Evolutionary conservation across 2,797 vertebrate genomes (phyloP), one percentile per base, ranked within the genome.

Genomic region (Leptoclinus maculatus): DNA sequence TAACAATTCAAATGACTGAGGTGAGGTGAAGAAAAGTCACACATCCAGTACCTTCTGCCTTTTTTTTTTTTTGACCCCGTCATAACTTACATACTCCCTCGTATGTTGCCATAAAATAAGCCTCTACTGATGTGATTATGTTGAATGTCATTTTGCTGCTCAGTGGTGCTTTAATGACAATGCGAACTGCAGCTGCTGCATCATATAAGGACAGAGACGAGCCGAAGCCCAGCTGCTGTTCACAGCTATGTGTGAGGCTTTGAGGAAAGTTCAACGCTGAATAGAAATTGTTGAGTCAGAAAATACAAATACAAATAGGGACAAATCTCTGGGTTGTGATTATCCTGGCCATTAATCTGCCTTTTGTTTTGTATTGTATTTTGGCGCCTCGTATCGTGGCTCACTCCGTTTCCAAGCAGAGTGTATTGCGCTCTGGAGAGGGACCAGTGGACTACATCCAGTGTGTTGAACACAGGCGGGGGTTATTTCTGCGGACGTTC

Each of bases 351-450:
- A 88, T 90, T 92, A 91, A 92, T 94, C 90, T 87, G 80, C 78
- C 79, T 87, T 88, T 94, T 93, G 90, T 92, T 90, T 90, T 88
- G 80, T 76, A 86, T 86, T 89, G 81, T 87, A 76, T 84, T 81
- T 77, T 66, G 69, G 62, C 69, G 80, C 66, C 67, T 77, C 80
- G 78, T 57, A 66, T 69, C 41, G 67, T 74, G 66, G 64, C 74
- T 80, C 59, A 19, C 45, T 45, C 72, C 75, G 64, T 67, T 83
- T 51, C 69, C 67, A 74, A 65, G 78, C 74, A 74, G 79, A 88
- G 66, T 21, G 56, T 57, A 67, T 76, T 76, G 79, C 78, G 81
- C 77, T 87, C 79, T 78, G 79, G 65, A 86, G 85, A 75, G 58
- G 74, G 75, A 86, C 75, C 74, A 58, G 54, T 73, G 76, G 83